Evolutionary conservation across 1,140 invertebrate genomes (phyloP), one percentile per base, ranked within the genome.

Genomic region (Sminthurides bifidus): DNA sequence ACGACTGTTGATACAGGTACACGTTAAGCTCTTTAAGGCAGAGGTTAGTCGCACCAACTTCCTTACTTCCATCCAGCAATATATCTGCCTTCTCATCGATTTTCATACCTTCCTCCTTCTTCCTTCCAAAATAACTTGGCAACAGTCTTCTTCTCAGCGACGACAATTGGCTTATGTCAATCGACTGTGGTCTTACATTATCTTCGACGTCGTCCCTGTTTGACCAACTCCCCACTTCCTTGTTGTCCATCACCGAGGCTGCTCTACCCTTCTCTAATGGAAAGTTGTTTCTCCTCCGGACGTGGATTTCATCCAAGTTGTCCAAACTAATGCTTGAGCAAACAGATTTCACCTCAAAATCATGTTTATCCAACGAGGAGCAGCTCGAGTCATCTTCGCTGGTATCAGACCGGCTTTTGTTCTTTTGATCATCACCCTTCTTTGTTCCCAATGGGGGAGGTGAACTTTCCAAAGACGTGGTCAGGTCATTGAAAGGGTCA

Each of bases 1-100:
- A 63, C 24, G 52, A 45, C 2, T 45, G 40, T 35, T 57, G 37
- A 30, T 63, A 63, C 51, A 63, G 49, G 40, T 63, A 59, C 15
- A 63, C 45, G 54, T 60, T 48, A 30, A 59, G 35, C 41, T 51
- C 37, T 14, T 43, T 37, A n/a, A n/a, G n/a, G n/a, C n/a, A n/a
- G n/a, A n/a, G n/a, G n/a, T n/a, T n/a, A n/a, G n/a, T n/a, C n/a
- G n/a, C n/a, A n/a, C n/a, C n/a, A n/a, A n/a, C n/a, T n/a, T n/a
- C n/a, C n/a, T n/a, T n/a, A n/a, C n/a, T n/a, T n/a, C n/a, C 17
- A 59, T 1, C 41, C 24, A 23, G 15, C 26, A n/a, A 6, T 24
- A 5, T 46, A n/a, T 31, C 27, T 50, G 23, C 45, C 8, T 19
- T 52, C 46, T 52, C 19, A 14, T 14, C 17, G 8, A 14, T 19